A percentile compares a stretch with the other conserved stretches of the same genome.
phyloP scores from a whole-genome alignment of 2,888 invertebrate species.

The Carterocephalus palaemon region DNA sequence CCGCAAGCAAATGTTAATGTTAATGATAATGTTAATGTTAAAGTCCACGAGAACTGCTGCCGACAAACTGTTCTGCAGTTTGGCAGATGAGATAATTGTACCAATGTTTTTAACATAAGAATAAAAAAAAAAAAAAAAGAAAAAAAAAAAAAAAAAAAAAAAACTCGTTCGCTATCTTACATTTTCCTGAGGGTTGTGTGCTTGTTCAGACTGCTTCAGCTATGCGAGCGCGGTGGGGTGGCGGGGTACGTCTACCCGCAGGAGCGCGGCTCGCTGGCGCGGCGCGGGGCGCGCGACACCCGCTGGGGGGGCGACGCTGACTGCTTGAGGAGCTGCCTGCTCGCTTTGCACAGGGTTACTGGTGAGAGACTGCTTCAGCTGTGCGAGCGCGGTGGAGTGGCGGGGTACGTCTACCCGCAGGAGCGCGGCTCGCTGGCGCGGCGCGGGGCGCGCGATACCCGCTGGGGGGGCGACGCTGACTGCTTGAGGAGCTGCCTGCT shows the following conservation, averaged over 20 bases:
- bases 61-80: no score
- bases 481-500: conserved; percentile 52
- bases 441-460: conserved; percentile 51
- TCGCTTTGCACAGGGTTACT: not conserved
- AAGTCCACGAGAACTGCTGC: no score
- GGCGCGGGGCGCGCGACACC: conserved; percentile 53
- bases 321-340: conserved; percentile 43
- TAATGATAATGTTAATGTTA: no score
- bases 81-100: no score
- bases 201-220: conserved; percentile 49
- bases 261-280: conserved; percentile 44
- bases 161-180: not conserved
- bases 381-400: conserved; percentile 49
- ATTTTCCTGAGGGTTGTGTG: not conserved
- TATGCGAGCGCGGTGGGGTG: conserved; percentile 48
- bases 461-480: conserved; percentile 56
- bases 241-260: conserved; percentile 58
- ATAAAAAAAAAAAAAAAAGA: no score
- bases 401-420: conserved; percentile 56
- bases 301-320: conserved; percentile 58
- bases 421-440: conserved; percentile 47
- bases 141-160: no score
- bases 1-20: no score
- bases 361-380: conserved; percentile 43
- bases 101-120: no score